Evolutionary conservation across 2,797 vertebrate genomes (phyloP), one percentile per base, ranked within the genome.

Genomic region (Micropoecilia bifurca): DNA sequence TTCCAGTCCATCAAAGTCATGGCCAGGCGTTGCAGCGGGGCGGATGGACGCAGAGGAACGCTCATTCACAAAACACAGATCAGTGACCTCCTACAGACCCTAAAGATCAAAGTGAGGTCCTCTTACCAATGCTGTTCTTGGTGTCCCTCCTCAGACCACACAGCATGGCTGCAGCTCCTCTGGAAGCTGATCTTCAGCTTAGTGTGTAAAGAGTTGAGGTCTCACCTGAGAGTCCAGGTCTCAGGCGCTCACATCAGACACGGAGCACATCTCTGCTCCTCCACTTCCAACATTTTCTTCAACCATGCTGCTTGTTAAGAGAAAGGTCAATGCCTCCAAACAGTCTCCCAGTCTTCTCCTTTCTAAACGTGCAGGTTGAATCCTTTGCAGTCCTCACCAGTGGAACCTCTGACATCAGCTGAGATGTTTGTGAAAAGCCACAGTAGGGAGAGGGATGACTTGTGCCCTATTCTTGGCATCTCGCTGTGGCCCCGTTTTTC

Each of bases 61-160:
- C 53, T 25, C n/a, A 69, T 80, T 41, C 57, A 14, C 33, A 7
- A 81, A 14, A n/a, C 53, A 59, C 13, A 28, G 57, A 83, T 39
- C 57, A 25, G 57, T 73, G 82, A 12, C 81, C 71, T 46, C 78
- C 63, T 79, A 36, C 71, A 73, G 13, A 77, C 75, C 78, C 43
- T 71, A 47, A 43, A 75, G 76, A 82, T 79, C 80, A 83, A 73
- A 87, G 83, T 75, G 81, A 55, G 81, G 74, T 71, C 33, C 66
- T 87, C 96, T 96, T 94, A 96, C 95, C 95, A 53, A 90, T 87
- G 87, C 91, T 91, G 92, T 87, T 95, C 90, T 95, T 95, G 88
- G 86, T 83, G 89, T 96, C 96, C 89, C 91, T 95, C 91, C 95
- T 94, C 83, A 96, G 94, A 92, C 96, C 96, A 92, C 96, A 96